A percentile compares a stretch with the other conserved stretches of the same genome.
These are phyloP conservation scores for Bilobella aurantiaca DNA, from an alignment of 1,140 invertebrate genomes.

Conservation along the genomic window DNA sequence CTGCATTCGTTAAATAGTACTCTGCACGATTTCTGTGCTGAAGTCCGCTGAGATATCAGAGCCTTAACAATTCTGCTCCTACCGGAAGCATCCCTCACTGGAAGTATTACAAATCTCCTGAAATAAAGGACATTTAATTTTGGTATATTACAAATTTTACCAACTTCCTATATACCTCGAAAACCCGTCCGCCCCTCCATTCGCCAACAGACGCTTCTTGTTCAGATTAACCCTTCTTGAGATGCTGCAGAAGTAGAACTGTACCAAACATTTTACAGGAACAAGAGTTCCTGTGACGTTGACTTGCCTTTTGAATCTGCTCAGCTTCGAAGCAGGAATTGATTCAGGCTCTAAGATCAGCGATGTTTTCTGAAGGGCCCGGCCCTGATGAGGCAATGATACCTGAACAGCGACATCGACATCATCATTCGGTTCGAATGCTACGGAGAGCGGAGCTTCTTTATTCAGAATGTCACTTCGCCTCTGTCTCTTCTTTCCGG, in stretches of 20 bases:
- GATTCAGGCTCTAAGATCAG: no score
- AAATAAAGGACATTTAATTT: background rate
- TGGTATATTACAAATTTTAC: no score
- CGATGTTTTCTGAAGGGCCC: no score
- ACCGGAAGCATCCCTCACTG: background rate
- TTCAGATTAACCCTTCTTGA: background rate
- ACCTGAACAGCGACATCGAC: background rate
- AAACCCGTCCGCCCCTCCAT: background rate
- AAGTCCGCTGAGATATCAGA: background rate
- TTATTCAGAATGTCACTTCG: slow-evolving; percentile 14
- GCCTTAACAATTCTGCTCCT: background rate
- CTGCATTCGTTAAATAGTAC: slow-evolving; percentile 1
- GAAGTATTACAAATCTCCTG: background rate
- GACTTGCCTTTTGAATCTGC: background rate
- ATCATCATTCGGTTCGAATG: slow-evolving; percentile 20
- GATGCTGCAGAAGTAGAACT: background rate
- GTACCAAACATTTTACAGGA: background rate
- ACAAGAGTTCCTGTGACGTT: background rate
- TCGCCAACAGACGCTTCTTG: background rate
- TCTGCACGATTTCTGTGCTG: background rate
- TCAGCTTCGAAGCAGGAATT: no score
- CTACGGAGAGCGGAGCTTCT: slow-evolving; percentile 15
- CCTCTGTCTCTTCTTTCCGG: slow-evolving; percentile 19
- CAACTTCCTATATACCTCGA: no score
- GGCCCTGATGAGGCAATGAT: no score